A percentile compares a stretch with the other conserved stretches of the same genome.
Conservation (phyloP, 2,888 invertebrate species). For the Platycnemis pennipes region DNA sequence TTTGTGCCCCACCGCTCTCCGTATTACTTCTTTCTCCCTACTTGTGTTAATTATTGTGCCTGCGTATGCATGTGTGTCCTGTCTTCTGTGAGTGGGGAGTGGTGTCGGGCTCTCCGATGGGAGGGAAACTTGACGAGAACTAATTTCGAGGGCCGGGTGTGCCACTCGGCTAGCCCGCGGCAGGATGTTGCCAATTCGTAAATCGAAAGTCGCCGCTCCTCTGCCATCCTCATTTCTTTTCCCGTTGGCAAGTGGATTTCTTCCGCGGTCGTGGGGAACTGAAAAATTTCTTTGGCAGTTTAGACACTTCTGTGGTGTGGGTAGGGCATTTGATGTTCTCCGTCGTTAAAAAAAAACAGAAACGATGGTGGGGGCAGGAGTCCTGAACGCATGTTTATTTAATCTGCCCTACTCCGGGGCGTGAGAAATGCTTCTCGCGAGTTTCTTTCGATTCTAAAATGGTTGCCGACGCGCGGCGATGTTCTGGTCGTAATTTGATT, state of each 20-base stretch:
- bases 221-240: constrained; percentile 4
- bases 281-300: constrained; percentile 61
- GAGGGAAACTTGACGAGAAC: not conserved
- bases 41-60: not conserved
- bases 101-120: not conserved
- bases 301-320: not conserved
- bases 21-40: not conserved
- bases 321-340: not conserved
- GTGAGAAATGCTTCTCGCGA: constrained; percentile 1
- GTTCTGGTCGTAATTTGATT: no score
- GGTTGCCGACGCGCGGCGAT: not conserved
- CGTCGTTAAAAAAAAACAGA: not conserved
- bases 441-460: not conserved
- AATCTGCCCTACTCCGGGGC: not conserved
- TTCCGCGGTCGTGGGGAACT: constrained; percentile 3
- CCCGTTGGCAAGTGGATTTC: constrained; percentile 48
- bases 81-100: no score
- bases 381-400: not conserved
- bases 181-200: constrained; percentile 43
- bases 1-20: not conserved
- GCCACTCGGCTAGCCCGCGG: constrained; percentile 40
- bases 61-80: no score
- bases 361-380: not conserved
- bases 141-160: constrained; percentile 20
- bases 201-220: constrained; percentile 33